These are phyloP conservation scores for Himantopus leucocephalus DNA, from an alignment of 2,113 vertebrate species.

Conservation along the genomic window DNA sequence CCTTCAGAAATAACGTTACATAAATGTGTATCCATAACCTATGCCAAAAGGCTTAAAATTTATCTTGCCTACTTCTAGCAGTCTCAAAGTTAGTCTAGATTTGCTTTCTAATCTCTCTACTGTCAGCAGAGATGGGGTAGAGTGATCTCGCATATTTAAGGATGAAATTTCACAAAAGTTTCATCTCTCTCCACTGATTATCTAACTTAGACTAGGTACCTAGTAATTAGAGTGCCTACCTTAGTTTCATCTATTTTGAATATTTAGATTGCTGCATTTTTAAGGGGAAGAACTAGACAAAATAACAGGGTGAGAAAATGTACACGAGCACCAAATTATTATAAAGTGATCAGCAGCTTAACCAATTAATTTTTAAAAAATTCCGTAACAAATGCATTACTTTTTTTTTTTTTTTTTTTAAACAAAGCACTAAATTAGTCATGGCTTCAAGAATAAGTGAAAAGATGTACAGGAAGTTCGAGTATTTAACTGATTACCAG, in stretches of 20 bases:
- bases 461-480: slow-evolving; percentile 32
- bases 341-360: background rate
- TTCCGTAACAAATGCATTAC: background rate
- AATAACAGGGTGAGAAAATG: background rate
- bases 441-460: background rate
- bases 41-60: background rate
- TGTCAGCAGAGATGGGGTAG: background rate
- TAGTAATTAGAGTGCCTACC: background rate
- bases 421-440: background rate
- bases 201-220: background rate
- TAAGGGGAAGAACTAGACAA: background rate
- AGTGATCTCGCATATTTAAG: background rate
- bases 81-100: background rate
- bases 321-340: background rate
- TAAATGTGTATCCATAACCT: background rate
- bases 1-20: background rate
- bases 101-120: background rate
- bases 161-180: background rate
- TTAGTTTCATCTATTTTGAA: background rate
- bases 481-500: slow-evolving; percentile 45
- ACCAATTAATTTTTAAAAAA: background rate
- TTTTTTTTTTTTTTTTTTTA: background rate
- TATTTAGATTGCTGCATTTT: background rate
- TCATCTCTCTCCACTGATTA: background rate
- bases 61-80: background rate